Evolutionary conservation across 2,113 vertebrate genomes (phyloP).

Genomic region (Lichenostomus cassidix): DNA sequence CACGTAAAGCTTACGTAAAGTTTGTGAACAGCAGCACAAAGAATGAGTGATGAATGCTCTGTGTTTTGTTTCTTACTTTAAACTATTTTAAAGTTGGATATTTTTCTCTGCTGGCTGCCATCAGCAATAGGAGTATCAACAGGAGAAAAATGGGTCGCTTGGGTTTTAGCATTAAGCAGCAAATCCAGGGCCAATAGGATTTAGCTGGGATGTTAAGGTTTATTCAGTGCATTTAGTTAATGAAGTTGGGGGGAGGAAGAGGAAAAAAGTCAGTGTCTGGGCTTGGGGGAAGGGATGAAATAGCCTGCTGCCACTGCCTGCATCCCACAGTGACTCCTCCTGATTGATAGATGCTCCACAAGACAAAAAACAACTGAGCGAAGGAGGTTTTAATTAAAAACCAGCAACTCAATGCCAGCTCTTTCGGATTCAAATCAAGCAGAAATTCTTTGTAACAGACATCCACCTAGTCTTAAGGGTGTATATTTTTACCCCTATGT

Average conservation of each 20-base stretch:
- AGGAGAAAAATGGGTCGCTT: constrained; percentile 73
- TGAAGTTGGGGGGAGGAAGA: constrained; percentile 33
- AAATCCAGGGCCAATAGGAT: constrained; percentile 89
- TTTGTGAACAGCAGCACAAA: constrained; percentile 2
- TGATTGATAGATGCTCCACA: constrained; percentile 32
- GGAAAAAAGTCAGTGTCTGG: constrained; percentile 11
- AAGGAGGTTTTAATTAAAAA: constrained; percentile 32
- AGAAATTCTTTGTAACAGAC: neutral
- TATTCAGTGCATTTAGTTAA: constrained; percentile 84
- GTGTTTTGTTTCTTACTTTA: neutral
- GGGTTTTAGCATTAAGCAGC: constrained; percentile 88
- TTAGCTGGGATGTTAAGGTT: constrained; percentile 83
- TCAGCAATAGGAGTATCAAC: constrained; percentile 61
- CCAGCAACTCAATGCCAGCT: neutral
- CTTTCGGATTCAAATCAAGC: neutral
- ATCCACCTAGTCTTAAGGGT: neutral
- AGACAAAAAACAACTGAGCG: neutral
- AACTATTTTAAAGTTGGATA: constrained; percentile 25
- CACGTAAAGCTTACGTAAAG: neutral
- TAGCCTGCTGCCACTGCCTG: neutral
- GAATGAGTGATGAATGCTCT: neutral
- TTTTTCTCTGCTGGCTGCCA: constrained; percentile 51
- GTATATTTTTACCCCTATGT: neutral
- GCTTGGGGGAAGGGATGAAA: neutral
- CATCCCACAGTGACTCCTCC: neutral